These are phyloP conservation scores for Andrena cerasifolii DNA, from an alignment of 1,140 invertebrate genomes.

Conservation along the genomic window DNA sequence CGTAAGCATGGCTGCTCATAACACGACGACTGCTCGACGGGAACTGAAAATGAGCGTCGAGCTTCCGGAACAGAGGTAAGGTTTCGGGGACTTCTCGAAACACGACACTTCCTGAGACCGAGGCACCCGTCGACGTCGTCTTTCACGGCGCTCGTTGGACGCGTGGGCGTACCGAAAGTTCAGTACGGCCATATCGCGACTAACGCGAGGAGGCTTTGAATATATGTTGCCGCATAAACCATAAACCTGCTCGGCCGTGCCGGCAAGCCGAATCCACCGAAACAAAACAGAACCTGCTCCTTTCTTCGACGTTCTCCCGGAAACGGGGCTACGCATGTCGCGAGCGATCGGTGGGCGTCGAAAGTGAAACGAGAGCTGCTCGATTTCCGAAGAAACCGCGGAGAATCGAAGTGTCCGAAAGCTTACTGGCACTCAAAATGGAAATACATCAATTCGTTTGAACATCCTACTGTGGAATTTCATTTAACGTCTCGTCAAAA, in stretches of 20 bases:
- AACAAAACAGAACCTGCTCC: slow-evolving; percentile 71
- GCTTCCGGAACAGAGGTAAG: not conserved
- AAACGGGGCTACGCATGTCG: slow-evolving; percentile 22
- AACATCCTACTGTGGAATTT: no score
- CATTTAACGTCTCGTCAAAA: no score
- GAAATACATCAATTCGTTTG: no score
- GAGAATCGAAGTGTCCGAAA: no score
- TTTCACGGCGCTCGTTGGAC: slow-evolving; percentile 44
- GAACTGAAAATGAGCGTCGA: no score
- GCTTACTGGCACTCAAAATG: no score
- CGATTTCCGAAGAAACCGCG: no score
- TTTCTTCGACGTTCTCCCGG: slow-evolving; percentile 38
- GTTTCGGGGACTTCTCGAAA: slow-evolving; percentile 16
- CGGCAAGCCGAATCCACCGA: slow-evolving; percentile 64
- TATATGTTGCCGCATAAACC: slow-evolving; percentile 66
- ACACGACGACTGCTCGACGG: no score
- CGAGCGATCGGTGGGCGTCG: slow-evolving; percentile 61
- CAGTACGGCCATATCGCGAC: slow-evolving; percentile 56
- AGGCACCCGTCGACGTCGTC: slow-evolving; percentile 54
- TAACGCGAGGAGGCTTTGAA: slow-evolving; percentile 57
- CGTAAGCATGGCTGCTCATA: no score
- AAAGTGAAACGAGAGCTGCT: slow-evolving; percentile 53
- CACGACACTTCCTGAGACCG: slow-evolving; percentile 60
- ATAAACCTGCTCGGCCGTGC: slow-evolving; percentile 65
- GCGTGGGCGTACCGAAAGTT: slow-evolving; percentile 67